Percentiles rank a stretch among this genome's conserved stretches.
Conservation (phyloP, 2,888 invertebrate species). For the Pogonocherus hispidulus region DNA sequence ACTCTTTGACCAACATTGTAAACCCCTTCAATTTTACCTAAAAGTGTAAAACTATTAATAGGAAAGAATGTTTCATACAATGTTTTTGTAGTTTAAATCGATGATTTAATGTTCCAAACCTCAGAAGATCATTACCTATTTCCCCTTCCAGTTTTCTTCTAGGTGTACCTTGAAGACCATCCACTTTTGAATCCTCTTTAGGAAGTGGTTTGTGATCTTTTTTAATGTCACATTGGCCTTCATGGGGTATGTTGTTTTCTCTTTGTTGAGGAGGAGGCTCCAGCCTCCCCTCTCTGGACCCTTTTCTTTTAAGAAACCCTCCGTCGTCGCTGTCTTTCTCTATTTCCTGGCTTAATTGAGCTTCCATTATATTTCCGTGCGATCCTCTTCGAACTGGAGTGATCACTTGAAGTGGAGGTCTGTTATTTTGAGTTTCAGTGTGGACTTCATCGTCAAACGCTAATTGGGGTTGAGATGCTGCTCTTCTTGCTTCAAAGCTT, state of each 20-base stretch:
- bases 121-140: no score
- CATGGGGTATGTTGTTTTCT: constrained; percentile 20
- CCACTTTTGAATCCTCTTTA: constrained; percentile 57
- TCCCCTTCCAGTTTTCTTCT: constrained; percentile 62
- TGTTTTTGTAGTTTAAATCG: no score
- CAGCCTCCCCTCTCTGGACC: constrained; percentile 60
- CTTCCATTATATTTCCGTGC: constrained; percentile 74
- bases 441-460: constrained; percentile 70
- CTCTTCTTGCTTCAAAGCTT: constrained; percentile 73
- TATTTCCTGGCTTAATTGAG: constrained; percentile 47
- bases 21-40: constrained; percentile 71
- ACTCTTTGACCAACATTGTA: constrained; percentile 71
- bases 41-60: neutral
- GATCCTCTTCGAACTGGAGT: constrained; percentile 71
- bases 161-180: constrained; percentile 63
- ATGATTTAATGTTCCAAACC: no score
- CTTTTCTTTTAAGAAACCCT: constrained; percentile 72
- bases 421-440: constrained; percentile 49
- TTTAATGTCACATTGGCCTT: constrained; percentile 32
- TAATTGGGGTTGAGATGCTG: constrained; percentile 79
- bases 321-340: constrained; percentile 69
- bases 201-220: constrained; percentile 35
- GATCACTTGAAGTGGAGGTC: constrained; percentile 65
- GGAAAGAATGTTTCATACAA: no score
- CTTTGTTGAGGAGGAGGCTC: constrained; percentile 42